These are phyloP conservation scores for Tinamus major DNA, from an alignment of 2,797 vertebrate species.

Conservation along the genomic window DNA sequence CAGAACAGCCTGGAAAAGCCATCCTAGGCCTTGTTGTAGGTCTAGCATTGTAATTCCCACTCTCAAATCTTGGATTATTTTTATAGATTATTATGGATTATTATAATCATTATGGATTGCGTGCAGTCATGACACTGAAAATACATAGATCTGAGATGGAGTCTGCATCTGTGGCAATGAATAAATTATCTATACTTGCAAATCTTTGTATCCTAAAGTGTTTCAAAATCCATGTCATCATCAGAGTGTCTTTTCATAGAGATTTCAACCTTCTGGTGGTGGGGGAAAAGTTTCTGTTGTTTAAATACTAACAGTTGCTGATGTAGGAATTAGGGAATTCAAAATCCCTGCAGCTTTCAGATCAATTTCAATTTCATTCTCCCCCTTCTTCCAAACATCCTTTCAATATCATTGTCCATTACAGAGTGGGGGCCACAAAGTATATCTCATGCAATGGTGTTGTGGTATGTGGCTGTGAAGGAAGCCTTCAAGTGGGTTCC, in stretches of 20 bases:
- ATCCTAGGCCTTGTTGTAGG: not conserved
- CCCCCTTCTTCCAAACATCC: fast-evolving
- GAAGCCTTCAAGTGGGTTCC: not conserved
- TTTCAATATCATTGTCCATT: not conserved
- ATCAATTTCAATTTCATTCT: not conserved
- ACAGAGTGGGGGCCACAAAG: not conserved
- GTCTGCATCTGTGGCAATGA: not conserved
- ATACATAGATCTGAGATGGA: not conserved
- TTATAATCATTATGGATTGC: too few relatives aligned
- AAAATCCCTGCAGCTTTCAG: not conserved
- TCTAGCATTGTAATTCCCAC: not conserved
- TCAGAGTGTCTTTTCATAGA: not conserved
- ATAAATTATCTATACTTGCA: not conserved
- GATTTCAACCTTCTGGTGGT: not conserved
- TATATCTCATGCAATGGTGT: not conserved
- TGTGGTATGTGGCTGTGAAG: not conserved
- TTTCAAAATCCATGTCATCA: not conserved
- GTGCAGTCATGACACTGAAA: fast-evolving
- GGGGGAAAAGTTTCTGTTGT: not conserved
- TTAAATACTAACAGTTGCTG: not conserved
- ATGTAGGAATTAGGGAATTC: not conserved
- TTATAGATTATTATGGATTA: too few relatives aligned
- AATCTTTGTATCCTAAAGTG: not conserved
- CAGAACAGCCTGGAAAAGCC: not conserved
- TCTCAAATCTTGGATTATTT: not conserved